phyloP scores from a whole-genome alignment of 2,888 invertebrate genomes.

The Hypena proboscidalis region DNA sequence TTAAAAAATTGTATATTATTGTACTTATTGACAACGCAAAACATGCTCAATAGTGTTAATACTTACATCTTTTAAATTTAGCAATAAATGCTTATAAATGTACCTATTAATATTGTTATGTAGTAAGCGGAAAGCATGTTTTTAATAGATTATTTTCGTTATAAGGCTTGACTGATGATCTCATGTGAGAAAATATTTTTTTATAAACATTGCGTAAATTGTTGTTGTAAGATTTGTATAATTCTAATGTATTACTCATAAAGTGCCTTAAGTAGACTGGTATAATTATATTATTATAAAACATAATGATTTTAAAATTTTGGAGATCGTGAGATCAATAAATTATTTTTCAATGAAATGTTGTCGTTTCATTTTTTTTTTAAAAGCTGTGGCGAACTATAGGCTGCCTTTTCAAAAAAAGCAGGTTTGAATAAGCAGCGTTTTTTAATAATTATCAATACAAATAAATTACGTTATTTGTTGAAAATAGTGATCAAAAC shows the following conservation, averaged over 20 bases:
- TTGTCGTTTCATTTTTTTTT: slow-evolving; percentile 5
- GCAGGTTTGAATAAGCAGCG: no score
- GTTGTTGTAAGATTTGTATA: slow-evolving; percentile 37
- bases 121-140: slow-evolving; percentile 27
- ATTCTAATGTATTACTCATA: slow-evolving; percentile 38
- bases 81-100: slow-evolving; percentile 30
- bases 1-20: slow-evolving; percentile 14
- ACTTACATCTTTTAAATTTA: slow-evolving; percentile 25
- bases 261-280: slow-evolving; percentile 42
- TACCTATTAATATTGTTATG: slow-evolving; percentile 39
- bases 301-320: slow-evolving; percentile 18
- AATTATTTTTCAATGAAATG: slow-evolving; percentile 36
- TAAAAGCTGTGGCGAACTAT: background rate
- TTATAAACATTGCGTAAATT: slow-evolving; percentile 40
- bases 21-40: slow-evolving; percentile 15
- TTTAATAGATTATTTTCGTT: slow-evolving; percentile 27
- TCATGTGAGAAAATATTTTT: slow-evolving; percentile 47
- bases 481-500: no score
- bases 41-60: slow-evolving; percentile 36
- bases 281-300: slow-evolving; percentile 24
- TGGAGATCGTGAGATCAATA: slow-evolving; percentile 33
- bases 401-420: background rate
- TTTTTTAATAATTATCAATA: no score
- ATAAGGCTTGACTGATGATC: slow-evolving; percentile 49
- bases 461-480: no score